Evolutionary conservation across 2,888 invertebrate species (phyloP), one percentile per base, ranked within the genome.

Genomic region (Ectemnius lituratus): DNA sequence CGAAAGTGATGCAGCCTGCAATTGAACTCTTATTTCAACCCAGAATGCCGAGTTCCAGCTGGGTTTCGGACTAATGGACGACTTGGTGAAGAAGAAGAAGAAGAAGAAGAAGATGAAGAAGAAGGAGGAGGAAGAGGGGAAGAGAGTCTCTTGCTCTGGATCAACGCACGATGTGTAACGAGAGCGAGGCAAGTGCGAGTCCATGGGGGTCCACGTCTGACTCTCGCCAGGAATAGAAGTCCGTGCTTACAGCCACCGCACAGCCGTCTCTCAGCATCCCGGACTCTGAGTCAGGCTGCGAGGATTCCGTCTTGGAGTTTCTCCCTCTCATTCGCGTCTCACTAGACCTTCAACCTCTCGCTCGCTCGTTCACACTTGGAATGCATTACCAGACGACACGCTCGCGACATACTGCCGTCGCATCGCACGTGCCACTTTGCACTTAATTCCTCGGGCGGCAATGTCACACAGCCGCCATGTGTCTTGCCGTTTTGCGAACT

Each of bases 171-270:
- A 58, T 57, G 58, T 61, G 67, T 62, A 76, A 72, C 57, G 75
- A 68, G 65, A 80, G 20, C 67, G 52, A 52, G 65, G n/a, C 37
- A 61, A 79, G 61, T 58, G 60, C 75, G 73, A 82, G 82, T 82
- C 81, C 82, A 75, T 81, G 82, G 82, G 82, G 83, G 82, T 82
- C 82, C 82, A 60, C 70, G 82, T 63, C 81, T 75, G 74, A 63
- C 73, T 71, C 74, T 37, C 27, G 83, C 84, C 81, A 84, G 72
- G 84, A 84, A 84, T 84, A 84, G 84, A 84, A 79, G 72, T 74
- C 67, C 70, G 70, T 70, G 83, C 83, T 79, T 37, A 37, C 37
- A 37, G 37, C 37, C 8, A 37, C 37, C 52, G 14, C 79, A 81
- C 73, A 79, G 84, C 71, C 75, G 67, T 37, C 73, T 75, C 74